Evolutionary conservation across 2,888 invertebrate species (phyloP).

Genomic region (Himalopsyche tibetana): DNA sequence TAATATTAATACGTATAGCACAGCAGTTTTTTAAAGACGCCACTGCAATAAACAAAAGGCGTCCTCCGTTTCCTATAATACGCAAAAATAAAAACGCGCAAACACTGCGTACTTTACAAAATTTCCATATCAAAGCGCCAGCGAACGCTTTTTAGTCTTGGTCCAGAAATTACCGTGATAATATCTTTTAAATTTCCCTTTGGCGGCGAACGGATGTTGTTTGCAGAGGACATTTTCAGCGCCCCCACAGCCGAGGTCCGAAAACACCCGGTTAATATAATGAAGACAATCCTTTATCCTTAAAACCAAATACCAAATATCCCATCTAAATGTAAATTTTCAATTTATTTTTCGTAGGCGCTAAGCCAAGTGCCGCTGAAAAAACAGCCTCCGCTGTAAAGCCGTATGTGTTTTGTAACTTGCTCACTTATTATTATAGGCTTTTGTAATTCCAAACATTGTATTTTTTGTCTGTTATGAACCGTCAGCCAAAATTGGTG

Average conservation of each 20-base stretch:
- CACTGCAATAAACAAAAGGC: conserved; percentile 49
- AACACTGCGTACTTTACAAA: conserved; percentile 58
- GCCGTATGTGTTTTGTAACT: conserved; percentile 23
- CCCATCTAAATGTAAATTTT: conserved; percentile 65
- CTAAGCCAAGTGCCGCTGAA: conserved; percentile 60
- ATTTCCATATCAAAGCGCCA: conserved; percentile 63
- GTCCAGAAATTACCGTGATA: conserved; percentile 51
- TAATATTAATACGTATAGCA: too few relatives aligned
- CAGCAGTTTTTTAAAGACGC: not conserved
- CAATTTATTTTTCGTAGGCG: conserved; percentile 65
- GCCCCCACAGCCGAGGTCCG: not conserved
- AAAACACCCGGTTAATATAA: conserved; percentile 56
- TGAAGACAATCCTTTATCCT: conserved; percentile 65
- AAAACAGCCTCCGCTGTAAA: conserved; percentile 51
- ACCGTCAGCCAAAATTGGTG: not conserved
- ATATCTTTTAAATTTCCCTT: conserved; percentile 58
- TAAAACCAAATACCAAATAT: conserved; percentile 64
- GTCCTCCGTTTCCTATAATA: conserved; percentile 57
- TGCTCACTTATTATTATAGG: conserved; percentile 14
- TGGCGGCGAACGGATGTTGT: conserved; percentile 52
- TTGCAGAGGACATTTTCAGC: conserved; percentile 47
- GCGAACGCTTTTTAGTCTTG: conserved; percentile 52
- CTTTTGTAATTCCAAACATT: not conserved
- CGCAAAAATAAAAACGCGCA: conserved; percentile 49
- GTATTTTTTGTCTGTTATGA: not conserved